Percentiles rank a stretch among this genome's conserved stretches.
phyloP scores from a whole-genome alignment of 2,797 vertebrate species.

The Limnodromus scolopaceus region DNA sequence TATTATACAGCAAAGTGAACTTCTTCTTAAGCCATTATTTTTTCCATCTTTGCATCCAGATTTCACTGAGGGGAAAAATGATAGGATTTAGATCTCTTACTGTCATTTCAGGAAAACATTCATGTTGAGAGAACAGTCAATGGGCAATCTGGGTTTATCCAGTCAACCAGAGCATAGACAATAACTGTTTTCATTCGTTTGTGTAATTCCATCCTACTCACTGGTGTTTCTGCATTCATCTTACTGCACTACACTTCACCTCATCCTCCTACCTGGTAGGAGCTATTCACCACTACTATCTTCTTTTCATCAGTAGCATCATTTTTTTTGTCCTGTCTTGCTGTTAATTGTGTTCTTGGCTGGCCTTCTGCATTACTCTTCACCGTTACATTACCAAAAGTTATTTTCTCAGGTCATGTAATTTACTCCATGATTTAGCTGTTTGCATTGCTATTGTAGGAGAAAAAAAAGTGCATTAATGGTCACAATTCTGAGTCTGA shows the following conservation, averaged over 20 bases:
- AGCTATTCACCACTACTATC: background rate
- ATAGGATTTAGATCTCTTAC: background rate
- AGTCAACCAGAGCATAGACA: background rate
- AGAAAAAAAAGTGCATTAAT: background rate
- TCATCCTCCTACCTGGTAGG: background rate
- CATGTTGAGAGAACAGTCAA: fast-evolving
- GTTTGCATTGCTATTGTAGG: background rate
- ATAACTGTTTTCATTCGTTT: background rate
- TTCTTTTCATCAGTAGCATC: background rate
- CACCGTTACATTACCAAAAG: background rate
- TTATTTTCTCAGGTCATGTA: background rate
- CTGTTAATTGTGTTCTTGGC: background rate
- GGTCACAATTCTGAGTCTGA: background rate
- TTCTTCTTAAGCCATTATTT: background rate
- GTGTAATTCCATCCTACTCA: background rate
- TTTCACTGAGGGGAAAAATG: background rate
- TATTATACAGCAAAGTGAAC: background rate
- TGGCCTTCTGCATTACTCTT: background rate
- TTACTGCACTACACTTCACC: background rate
- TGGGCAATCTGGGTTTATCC: background rate
- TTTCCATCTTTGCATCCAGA: background rate
- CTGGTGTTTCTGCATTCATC: background rate
- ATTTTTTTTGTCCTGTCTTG: background rate
- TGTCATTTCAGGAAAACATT: background rate
- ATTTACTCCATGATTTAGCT: background rate